Percentiles rank a stretch among this genome's conserved stretches.
Conservation (phyloP, 1,140 invertebrate species). For the Vanessa tameamea region DNA sequence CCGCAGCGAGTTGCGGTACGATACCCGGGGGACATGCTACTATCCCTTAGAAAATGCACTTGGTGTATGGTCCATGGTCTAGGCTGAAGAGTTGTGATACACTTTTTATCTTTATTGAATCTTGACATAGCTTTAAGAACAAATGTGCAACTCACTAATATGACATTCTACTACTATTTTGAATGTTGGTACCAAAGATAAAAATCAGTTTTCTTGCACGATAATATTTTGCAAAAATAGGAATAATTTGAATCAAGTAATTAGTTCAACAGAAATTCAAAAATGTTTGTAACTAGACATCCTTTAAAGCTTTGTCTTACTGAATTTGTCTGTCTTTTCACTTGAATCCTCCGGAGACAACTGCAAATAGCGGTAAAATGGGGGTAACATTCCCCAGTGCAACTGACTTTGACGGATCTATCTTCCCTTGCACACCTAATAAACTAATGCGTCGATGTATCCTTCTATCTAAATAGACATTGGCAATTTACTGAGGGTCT, state of each 20-base stretch:
- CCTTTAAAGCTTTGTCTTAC: not conserved
- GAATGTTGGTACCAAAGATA: no score
- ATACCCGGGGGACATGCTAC: constrained; percentile 50
- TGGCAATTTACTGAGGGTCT: constrained; percentile 31
- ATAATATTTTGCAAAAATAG: no score
- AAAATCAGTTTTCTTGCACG: no score
- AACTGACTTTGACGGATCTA: constrained; percentile 66
- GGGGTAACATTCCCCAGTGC: constrained; percentile 55
- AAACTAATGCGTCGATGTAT: constrained; percentile 67
- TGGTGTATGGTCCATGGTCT: constrained; percentile 31
- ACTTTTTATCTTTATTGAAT: not conserved
- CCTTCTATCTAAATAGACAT: constrained; percentile 40
- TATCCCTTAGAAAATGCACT: constrained; percentile 56
- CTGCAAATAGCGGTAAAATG: constrained; percentile 72
- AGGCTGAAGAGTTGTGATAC: not conserved
- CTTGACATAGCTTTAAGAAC: no score
- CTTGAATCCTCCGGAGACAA: constrained; percentile 51
- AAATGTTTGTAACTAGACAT: not conserved
- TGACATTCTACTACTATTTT: no score
- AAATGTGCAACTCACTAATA: no score
- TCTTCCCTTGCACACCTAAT: constrained; percentile 68
- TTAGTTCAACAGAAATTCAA: not conserved
- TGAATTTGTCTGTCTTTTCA: not conserved
- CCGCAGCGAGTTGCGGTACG: constrained; percentile 58
- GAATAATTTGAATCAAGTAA: no score